Percentiles rank a stretch among this genome's conserved stretches.
These are phyloP conservation scores for Caprella mutica DNA, from an alignment of 2,888 invertebrate genomes.

Conservation along the genomic window DNA sequence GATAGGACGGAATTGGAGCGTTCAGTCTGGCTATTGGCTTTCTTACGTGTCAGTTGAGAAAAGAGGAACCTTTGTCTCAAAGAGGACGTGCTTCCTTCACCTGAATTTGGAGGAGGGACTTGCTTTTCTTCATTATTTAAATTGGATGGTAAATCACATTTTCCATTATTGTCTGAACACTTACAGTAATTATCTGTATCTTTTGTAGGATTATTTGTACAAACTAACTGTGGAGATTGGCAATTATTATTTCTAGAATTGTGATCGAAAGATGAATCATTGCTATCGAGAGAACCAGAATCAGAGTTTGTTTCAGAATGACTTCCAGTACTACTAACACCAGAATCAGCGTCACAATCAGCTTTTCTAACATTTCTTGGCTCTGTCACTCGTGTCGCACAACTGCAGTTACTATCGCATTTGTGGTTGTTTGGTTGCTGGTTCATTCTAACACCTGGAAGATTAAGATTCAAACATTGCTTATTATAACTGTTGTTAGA, in stretches of 20 bases:
- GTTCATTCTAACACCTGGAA: neutral
- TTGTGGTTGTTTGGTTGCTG: too few relatives aligned
- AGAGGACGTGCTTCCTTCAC: conserved; percentile 15
- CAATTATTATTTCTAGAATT: too few relatives aligned
- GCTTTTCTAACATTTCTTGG: neutral
- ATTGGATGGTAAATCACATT: too few relatives aligned
- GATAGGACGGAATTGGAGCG: neutral
- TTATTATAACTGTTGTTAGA: neutral
- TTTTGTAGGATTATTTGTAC: too few relatives aligned
- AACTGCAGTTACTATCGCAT: conserved; percentile 68
- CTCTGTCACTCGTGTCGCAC: conserved; percentile 34
- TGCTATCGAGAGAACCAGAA: conserved; percentile 31
- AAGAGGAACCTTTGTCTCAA: conserved; percentile 23
- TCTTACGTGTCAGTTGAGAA: conserved; percentile 19
- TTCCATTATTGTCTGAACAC: too few relatives aligned
- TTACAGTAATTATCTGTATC: too few relatives aligned
- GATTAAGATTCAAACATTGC: neutral
- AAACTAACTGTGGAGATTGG: too few relatives aligned
- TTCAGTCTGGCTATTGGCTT: neutral
- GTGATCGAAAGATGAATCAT: conserved; percentile 11
- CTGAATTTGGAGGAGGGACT: conserved; percentile 20
- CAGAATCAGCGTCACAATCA: conserved; percentile 33
- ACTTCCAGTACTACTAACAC: conserved; percentile 27
- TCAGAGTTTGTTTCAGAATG: conserved; percentile 34
- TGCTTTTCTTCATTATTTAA: conserved; percentile 27